Base-by-base conservation (phyloP, 2,113 vertebrate genomes). In the Neodon shergylaensis region DNA sequence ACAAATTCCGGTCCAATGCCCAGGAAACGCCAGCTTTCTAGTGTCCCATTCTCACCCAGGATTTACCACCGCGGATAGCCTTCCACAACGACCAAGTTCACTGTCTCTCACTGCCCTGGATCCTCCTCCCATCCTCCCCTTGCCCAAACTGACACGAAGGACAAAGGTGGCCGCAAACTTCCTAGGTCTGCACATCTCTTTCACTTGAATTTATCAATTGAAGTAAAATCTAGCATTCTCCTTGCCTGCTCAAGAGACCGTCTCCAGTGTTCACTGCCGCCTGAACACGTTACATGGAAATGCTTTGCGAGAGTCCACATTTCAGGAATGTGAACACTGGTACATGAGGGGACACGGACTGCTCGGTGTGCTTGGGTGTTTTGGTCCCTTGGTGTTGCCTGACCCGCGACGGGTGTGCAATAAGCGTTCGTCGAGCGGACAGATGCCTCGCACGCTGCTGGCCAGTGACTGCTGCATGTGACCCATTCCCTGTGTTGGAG, bases 381-480 rank as follows among this genome's bases (percentile, higher is more conserved):
- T 66, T 9, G 68, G 79, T 13, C n/a, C 61, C 61, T 5, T 4
- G 0, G 26, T 0, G 1, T 39, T n/a, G 3, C 19, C n/a, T 42
- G 58, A 39, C 17, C 13, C 1, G 1, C 0, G 33, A 54, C 0
- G 4, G 2, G 6, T 16, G 13, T 0, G 11, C 3, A 26, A 0
- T 12, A 8, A 39, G 11, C 13, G 14, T 17, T 31, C 21, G 7
- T 4, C 19, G 33, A 65, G 28, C 16, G 39, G 72, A 78, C 31
- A 65, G 1, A 28, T 58, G 12, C 31, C 79, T 72, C 6, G 78
- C n/a, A 82, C 8, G 12, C 49, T 8, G 21, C 79, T 26, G 31
- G 54, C 22, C 47, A 61, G 49, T 49, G 49, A 49, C 49, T 49
- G 47, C 77, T 28, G 1, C 0, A 5, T 9, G 36, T 17, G 21